A percentile compares a stretch with the other conserved stretches of the same genome.
These are phyloP conservation scores for Pseudotriccus pelzelni DNA, from an alignment of 2,797 vertebrate genomes.

Conservation along the genomic window DNA sequence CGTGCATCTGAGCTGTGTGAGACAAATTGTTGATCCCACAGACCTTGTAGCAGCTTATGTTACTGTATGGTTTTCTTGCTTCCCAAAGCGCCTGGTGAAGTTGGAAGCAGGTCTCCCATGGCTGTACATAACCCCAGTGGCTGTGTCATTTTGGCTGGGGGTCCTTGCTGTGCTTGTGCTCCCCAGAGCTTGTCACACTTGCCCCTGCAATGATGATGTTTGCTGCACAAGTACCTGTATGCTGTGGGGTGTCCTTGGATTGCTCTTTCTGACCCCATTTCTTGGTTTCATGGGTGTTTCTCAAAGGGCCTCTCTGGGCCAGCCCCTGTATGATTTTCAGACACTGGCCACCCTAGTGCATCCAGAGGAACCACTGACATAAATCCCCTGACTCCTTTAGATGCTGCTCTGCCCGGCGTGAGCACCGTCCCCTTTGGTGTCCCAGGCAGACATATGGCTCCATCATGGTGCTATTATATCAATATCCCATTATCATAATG, in stretches of 20 bases:
- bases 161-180: not conserved
- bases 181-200: not conserved
- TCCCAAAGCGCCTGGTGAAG: not conserved
- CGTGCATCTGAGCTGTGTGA: not conserved
- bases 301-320: not conserved
- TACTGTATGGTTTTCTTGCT: not conserved
- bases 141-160: not conserved
- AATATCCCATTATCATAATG: not conserved
- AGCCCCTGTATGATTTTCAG: not conserved
- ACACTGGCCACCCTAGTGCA: too few relatives aligned
- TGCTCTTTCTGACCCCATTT: not conserved
- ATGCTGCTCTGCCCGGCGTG: not conserved
- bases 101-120: fast-evolving
- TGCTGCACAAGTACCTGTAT: not conserved
- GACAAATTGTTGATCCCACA: not conserved
- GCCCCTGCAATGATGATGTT: not conserved
- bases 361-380: not conserved
- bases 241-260: not conserved
- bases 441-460: not conserved
- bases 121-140: fast-evolving
- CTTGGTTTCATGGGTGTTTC: not conserved
- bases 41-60: not conserved
- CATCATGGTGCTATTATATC: not conserved
- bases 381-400: fast-evolving
- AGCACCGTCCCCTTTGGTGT: not conserved